Base-by-base conservation (phyloP, 2,888 invertebrate genomes). In the Adineta ricciae region DNA sequence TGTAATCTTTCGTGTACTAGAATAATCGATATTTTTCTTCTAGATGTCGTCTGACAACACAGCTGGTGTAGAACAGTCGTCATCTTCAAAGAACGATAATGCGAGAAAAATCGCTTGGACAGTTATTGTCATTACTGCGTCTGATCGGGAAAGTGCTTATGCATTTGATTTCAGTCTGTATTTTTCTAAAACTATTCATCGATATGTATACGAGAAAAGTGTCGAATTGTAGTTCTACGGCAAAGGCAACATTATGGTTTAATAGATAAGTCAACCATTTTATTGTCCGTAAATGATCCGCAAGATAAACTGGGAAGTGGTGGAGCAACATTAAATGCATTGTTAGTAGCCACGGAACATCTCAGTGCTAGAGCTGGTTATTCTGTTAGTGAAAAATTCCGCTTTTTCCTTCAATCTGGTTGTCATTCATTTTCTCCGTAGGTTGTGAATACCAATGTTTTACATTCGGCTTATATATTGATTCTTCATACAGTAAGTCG, bases 291-390 rank as follows among this genome's bases (percentile, higher is more conserved):
- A 21, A 90, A 91, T 84, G 91, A 91, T 87, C 91, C 91, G 27
- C 89, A 89, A 56, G 86, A 87, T 11, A 88, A 89, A 73, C 89
- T 91, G 38, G 92, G 91, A 85, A 92, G 92, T 89, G 92, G 92
- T 32, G 92, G 92, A 16, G 92, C 92, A 50, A 91, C 92, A 2
- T 88, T 92, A 83, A 92, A 92, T 88, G 92, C 92, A 7, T 88
- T 92, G 27, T 88, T 92, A 19, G 89, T 91, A 41, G 90, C 91
- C 54, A 89, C 91, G 2, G 92, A 92, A 87, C 89, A 90, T 86
- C 89, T 92, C 19, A 90, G 91, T 88, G 91, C 91, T 2, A 88
- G 89, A 56, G 87, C 88, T 50, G 90, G 90, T 21, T 90, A 88
- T 86, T 89, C 90, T 49, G 91, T 92, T 87, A 88, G 89, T 87